Conservation (phyloP, 1,140 invertebrate genomes). For the Liolophura sinensis region DNA sequence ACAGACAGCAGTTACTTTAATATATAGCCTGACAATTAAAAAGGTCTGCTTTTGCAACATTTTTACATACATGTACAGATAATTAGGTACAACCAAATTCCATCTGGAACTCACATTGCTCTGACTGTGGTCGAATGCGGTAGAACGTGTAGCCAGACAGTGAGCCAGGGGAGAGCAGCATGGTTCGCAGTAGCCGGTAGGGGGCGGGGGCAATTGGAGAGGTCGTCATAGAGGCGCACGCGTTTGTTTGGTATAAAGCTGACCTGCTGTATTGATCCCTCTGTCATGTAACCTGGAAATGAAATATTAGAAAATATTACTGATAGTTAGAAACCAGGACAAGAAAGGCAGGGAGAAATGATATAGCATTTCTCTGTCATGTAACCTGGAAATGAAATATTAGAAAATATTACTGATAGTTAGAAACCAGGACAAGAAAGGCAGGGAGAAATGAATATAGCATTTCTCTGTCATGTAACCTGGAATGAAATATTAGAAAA, state of each 20-base stretch:
- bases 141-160: slow-evolving; percentile 56
- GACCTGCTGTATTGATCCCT: slow-evolving; percentile 47
- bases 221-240: slow-evolving; percentile 50
- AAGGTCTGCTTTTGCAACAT: too few species aligned
- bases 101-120: slow-evolving; percentile 20
- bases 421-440: neutral
- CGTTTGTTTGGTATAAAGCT: slow-evolving; percentile 47
- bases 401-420: too few species aligned
- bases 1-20: too few species aligned
- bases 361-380: slow-evolving; percentile 43
- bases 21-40: too few species aligned
- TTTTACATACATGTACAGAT: too few species aligned
- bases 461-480: slow-evolving; percentile 53
- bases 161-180: slow-evolving; percentile 53
- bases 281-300: slow-evolving; percentile 48
- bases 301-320: slow-evolving; percentile 4
- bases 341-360: neutral
- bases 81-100: neutral
- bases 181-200: slow-evolving; percentile 54
- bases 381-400: slow-evolving; percentile 40
- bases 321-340: neutral
- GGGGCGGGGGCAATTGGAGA: slow-evolving; percentile 54
- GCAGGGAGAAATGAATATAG: neutral
- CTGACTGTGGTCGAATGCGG: slow-evolving; percentile 31
- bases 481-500: slow-evolving; percentile 20